Percentiles rank a stretch among this genome's conserved stretches.
Conservation (phyloP, 2,113 vertebrate genomes). For the Thryonomys swinderianus region DNA sequence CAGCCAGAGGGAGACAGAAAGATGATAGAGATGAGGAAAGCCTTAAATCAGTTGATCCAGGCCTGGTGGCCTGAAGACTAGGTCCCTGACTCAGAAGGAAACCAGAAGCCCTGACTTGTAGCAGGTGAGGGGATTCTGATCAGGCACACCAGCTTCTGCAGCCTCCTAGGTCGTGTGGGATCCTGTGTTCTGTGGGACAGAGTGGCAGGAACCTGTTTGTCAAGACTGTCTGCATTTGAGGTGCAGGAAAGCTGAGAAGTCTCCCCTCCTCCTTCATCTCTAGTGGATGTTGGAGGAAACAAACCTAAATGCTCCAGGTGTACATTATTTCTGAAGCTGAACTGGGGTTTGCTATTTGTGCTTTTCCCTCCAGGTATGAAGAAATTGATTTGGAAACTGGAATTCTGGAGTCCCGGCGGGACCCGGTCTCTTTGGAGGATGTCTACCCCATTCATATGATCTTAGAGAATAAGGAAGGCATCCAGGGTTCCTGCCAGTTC, state of each 20-base stretch:
- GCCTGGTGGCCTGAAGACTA: neutral
- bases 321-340: neutral
- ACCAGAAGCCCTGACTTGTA: neutral
- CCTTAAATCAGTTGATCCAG: neutral
- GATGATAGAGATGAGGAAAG: neutral
- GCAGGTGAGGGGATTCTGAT: neutral
- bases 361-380: conserved; percentile 88
- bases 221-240: neutral
- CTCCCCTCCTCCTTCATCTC: neutral
- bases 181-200: neutral
- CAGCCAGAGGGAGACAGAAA: neutral
- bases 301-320: neutral
- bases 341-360: neutral
- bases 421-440: conserved; percentile 84
- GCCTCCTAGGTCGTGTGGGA: neutral
- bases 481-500: conserved; percentile 94
- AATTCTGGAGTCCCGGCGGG: conserved; percentile 85
- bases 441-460: conserved; percentile 92
- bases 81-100: neutral
- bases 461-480: conserved; percentile 90
- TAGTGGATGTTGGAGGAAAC: neutral
- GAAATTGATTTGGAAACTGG: conserved; percentile 92
- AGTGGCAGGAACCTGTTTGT: neutral
- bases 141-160: neutral
- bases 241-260: neutral